phyloP scores from a whole-genome alignment of 2,113 vertebrate genomes.

The Microcebus griseorufus region DNA sequence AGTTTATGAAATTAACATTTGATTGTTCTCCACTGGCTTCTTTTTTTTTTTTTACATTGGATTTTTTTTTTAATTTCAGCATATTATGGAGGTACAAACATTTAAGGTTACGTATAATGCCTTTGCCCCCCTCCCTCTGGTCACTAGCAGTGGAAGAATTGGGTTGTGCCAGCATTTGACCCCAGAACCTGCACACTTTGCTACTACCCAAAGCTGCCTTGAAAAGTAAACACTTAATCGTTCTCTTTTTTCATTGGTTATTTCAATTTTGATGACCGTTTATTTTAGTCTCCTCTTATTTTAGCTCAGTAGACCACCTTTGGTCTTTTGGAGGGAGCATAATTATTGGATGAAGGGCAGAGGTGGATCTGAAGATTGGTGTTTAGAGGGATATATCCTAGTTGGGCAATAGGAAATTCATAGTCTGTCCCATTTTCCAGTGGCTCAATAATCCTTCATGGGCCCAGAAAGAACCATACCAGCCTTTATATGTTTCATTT shows the following conservation, averaged over 20 bases:
- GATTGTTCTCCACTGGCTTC: not conserved
- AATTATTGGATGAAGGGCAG: not conserved
- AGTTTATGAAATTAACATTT: conserved; percentile 6
- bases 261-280: not conserved
- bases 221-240: not conserved
- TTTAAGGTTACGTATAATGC: too few species aligned
- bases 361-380: not conserved
- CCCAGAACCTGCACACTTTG: not conserved
- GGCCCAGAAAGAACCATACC: not conserved
- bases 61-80: too few species aligned
- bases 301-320: not conserved
- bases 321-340: not conserved
- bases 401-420: not conserved
- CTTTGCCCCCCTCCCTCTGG: too few species aligned
- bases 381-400: not conserved
- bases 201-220: not conserved
- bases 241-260: not conserved
- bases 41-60: not conserved
- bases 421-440: not conserved
- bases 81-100: too few species aligned
- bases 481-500: not conserved
- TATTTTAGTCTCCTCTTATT: not conserved
- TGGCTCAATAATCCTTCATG: not conserved
- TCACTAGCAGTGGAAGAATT: not conserved
- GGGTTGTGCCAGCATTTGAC: not conserved